Evolutionary conservation across 2,113 vertebrate species (phyloP), one percentile per base, ranked within the genome.

Genomic region (Drymodes brunneopygia): DNA sequence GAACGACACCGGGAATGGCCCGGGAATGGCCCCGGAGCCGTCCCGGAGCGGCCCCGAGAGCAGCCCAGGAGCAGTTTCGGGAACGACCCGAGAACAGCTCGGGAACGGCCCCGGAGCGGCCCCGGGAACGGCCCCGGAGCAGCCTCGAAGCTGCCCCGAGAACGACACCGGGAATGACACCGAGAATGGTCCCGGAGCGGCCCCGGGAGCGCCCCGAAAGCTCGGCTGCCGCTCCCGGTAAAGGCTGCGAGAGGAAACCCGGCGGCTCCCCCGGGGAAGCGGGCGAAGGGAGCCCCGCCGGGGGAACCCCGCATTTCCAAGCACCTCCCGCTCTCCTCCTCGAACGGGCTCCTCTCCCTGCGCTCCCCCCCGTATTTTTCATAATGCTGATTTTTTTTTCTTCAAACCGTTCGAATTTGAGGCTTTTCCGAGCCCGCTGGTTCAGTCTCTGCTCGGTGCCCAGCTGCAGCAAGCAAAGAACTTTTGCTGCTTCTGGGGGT

Each of bases 1-100:
- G 58, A 38, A 60, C 2, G 24, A 5, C 14, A 35, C n/a, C 14
- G n/a, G 45, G 57, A 58, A 25, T 7, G 2, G 16, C 24, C 33
- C 31, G 20, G 54, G 56, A 35, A 24, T 5, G 12, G 3, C 31
- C 9, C 33, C 9, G 56, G 45, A 45, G 12, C 45, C 5, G 45
- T 21, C 21, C 45, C 4, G 24, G 16, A 38, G 11, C 3, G 12
- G 8, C 8, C 24, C 57, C 24, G 57, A 16, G 33, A 57, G 15
- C 5, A 5, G 12, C 33, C n/a, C 23, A 9, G 57, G 57, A 38
- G 12, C 11, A 11, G 4, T n/a, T 6, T 24, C 14, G 17, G 33
- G 45, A 27, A 21, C 5, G 6, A 4, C 15, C 36, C 10, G 6
- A 10, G 25, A 57, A 1, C 5, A 1, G 12, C 9, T 2, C 17